Evolutionary conservation across 92 coral and sea anemone species (phyloP).

Genomic region (Epizoanthus stellaris): DNA sequence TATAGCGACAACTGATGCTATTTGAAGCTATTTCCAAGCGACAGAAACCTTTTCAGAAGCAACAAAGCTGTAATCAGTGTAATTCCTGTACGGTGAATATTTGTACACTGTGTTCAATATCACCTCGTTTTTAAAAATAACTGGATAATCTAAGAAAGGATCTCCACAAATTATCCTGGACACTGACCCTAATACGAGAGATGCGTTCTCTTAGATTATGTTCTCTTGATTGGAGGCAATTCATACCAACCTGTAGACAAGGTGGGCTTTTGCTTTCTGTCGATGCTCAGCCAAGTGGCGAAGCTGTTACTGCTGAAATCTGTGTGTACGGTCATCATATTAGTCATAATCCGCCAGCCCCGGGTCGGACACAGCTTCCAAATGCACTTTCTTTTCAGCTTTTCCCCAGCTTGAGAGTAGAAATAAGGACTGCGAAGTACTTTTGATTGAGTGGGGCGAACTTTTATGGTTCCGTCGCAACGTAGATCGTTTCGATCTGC

Average conservation of each 20-base stretch:
- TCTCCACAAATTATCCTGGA: too few relatives aligned
- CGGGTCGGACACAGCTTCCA: conserved; percentile 39
- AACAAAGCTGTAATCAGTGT: too few relatives aligned
- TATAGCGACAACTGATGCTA: too few relatives aligned
- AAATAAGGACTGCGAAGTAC: conserved; percentile 41
- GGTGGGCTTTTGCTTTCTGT: conserved; percentile 30
- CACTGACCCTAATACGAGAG: too few relatives aligned
- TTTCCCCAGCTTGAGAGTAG: conserved; percentile 26
- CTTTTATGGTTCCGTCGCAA: conserved; percentile 14
- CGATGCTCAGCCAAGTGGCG: conserved; percentile 24
- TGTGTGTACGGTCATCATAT: conserved; percentile 29
- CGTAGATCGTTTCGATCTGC: conserved; percentile 18
- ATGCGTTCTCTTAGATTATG: neutral
- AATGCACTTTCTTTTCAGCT: conserved; percentile 12
- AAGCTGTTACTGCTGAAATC: conserved; percentile 22
- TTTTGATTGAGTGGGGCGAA: conserved; percentile 30
- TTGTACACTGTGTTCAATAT: too few relatives aligned
- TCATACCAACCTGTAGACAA: conserved; percentile 26
- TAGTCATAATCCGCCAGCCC: conserved; percentile 19
- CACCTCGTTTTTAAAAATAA: too few relatives aligned
- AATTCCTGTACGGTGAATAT: too few relatives aligned
- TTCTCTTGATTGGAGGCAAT: neutral
- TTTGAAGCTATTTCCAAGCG: too few relatives aligned
- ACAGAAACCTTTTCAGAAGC: too few relatives aligned
- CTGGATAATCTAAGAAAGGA: too few relatives aligned